These are phyloP conservation scores for Anomalospiza imberbis DNA, from an alignment of 2,797 vertebrate genomes.

Conservation along the genomic window DNA sequence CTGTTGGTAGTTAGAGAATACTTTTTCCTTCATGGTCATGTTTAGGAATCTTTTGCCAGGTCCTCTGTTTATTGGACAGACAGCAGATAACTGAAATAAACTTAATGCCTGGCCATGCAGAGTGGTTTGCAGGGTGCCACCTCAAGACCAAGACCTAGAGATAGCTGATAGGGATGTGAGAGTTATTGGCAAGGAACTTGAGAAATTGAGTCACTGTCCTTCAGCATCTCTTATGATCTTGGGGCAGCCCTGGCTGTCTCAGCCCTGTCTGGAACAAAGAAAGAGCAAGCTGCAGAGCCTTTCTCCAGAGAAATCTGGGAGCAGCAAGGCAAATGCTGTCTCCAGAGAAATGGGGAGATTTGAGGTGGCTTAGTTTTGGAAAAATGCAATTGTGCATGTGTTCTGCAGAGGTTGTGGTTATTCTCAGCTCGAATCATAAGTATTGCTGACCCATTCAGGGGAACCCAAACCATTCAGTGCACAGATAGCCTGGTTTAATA, in stretches of 20 bases:
- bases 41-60: background rate
- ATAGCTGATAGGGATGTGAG: background rate
- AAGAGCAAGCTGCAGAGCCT: background rate
- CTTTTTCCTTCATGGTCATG: background rate
- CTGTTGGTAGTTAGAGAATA: background rate
- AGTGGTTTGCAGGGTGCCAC: background rate
- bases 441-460: background rate
- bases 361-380: background rate
- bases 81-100: background rate
- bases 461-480: background rate
- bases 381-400: accelerated
- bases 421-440: background rate
- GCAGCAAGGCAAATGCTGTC: background rate
- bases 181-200: background rate
- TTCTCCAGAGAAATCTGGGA: background rate
- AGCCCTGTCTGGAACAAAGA: background rate
- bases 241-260: background rate
- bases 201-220: background rate
- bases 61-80: background rate
- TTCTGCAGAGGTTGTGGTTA: background rate
- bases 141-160: background rate
- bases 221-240: background rate
- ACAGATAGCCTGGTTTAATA: background rate
- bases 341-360: background rate
- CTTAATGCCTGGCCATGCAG: background rate